These are phyloP conservation scores for human (Homo sapiens) DNA, from an alignment of 2,113 vertebrate genomes.

Conservation along the genomic window GRCh38 chr6:115148501-115149000, in stretches of 20 bases:
- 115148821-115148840: background rate
- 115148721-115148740: background rate
- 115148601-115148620: background rate
- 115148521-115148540: background rate
- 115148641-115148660: background rate
- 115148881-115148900: background rate
- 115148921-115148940: background rate
- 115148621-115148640: background rate
- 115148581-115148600: background rate
- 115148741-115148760: background rate
- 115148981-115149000: background rate
- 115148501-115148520: background rate
- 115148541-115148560: background rate
- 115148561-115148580: background rate
- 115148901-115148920: background rate
- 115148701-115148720: background rate
- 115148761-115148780: background rate
- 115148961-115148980: background rate
- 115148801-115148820: accelerated
- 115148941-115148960: background rate
- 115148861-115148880: background rate
- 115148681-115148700: background rate
- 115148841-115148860: background rate
- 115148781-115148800: background rate
- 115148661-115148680: background rate